Evolutionary conservation across 2,113 vertebrate species (phyloP), one percentile per base, ranked within the genome.

Genomic region (Lampris megalopsis): DNA sequence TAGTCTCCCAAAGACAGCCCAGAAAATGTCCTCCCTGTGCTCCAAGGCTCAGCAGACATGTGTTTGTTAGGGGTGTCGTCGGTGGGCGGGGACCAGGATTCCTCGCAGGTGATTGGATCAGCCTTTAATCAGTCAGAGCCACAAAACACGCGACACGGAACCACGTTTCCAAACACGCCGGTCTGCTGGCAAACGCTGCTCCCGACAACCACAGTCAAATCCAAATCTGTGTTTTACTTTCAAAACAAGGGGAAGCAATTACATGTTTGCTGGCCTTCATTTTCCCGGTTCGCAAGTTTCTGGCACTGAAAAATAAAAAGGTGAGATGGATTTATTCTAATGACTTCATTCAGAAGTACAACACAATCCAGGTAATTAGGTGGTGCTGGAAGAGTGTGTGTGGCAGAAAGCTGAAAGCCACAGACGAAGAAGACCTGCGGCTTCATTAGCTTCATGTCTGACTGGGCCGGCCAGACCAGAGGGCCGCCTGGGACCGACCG

Each of bases 261-360:
- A 86, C 63, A 57, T 57, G 73, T 68, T 56, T 59, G 40, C 53
- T 1, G 38, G 71, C 43, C 71, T 56, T 83, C 71, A 77, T 84
- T 83, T 83, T 74, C 43, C 85, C 57, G 74, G 82, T 87, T 84
- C 83, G 72, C 5, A 35, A 75, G 63, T 52, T 52, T 70, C 54
- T 2, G 4, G 13, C 50, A 38, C n/a, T 1, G 2, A 47, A 37
- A 49, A 79, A 71, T 40, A 11, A 49, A 71, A 71, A 73, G 35
- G 56, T 75, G 56, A 53, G 38, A 64, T 62, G 52, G 72, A 82
- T 72, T 81, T 1, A 73, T 80, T 85, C 63, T 80, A 80, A 74
- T 83, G 57, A 86, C 84, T 90, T 89, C 0, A 85, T 91, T 90
- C 88, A 79, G 89, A 86, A 84, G 68, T 62, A 73, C 64, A 83